Base-by-base conservation (phyloP, 2,113 vertebrate genomes). In the Xenopus tropicalis region DNA sequence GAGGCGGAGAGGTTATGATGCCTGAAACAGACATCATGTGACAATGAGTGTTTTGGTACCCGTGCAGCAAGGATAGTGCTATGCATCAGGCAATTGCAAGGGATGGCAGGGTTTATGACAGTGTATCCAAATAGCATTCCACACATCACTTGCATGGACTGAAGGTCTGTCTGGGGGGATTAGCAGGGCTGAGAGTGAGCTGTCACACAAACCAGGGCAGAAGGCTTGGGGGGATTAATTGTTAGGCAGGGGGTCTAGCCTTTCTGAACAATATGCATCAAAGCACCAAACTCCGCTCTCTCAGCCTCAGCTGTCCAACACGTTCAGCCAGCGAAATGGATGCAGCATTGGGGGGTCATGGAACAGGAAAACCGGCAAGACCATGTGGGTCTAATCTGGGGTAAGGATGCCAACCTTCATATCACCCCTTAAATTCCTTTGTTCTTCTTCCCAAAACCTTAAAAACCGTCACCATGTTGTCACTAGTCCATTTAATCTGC, bases 211-310 rank as follows among this genome's bases (percentile, higher is more conserved):
- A 69, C 58, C 11, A 76, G 73, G 73, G 58, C 73, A 76, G 48
- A 66, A 69, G 66, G 66, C 66, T 76, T 69, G 73, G 73, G 69
- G 66, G 67, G 58, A 66, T 66, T 69, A 69, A 69, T 69, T 63
- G 69, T 63, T 20, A 63, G 24, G 69, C 58, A 58, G 48, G 44
- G 73, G 73, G 66, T 69, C 66, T 69, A 58, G 54, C 58, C 29
- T 62, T 58, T 63, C 46, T 63, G 66, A 66, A 76, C 61, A 76
- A 76, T 69, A 76, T 76, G 73, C 66, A 76, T 69, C 73, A 76
- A 76, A 76, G 73, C 66, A 76, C 66, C 66, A 76, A 76, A 66
- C 66, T 69, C n/a, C 73, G 73, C n/a, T 76, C 73, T 76, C 59
- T 69, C 73, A 76, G 73, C 73, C 37, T 76, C 42, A 69, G 73